phyloP scores from a whole-genome alignment of 2,113 vertebrate genomes.

The Oplegnathus fasciatus region DNA sequence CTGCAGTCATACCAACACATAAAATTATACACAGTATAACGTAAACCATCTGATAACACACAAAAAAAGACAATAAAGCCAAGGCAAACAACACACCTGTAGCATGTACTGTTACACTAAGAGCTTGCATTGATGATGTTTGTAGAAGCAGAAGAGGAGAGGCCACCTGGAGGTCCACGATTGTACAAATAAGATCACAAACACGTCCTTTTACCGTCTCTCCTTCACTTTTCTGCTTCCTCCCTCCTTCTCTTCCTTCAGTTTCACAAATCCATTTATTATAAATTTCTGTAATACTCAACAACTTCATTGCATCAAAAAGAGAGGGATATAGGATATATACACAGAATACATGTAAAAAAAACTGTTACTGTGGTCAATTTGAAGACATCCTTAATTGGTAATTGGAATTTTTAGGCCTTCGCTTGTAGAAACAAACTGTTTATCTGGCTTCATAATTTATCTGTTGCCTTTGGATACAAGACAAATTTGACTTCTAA shows the following conservation, averaged over 20 bases:
- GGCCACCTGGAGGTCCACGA: neutral
- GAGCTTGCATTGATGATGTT: constrained; percentile 56
- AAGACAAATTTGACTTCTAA: neutral
- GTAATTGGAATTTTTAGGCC: neutral
- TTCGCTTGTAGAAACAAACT: neutral
- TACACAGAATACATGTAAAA: neutral
- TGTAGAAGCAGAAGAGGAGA: neutral
- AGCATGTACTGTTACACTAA: neutral
- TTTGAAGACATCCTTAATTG: constrained; percentile 12
- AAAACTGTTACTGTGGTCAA: neutral
- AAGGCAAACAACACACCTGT: constrained; percentile 20
- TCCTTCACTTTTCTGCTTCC: neutral
- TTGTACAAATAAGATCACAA: constrained; percentile 8
- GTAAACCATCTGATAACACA: constrained; percentile 26
- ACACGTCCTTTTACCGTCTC: neutral
- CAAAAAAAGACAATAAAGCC: constrained; percentile 17
- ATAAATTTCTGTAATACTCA: neutral
- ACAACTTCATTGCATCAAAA: constrained; percentile 27
- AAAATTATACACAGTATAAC: constrained; percentile 25
- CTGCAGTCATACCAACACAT: constrained; percentile 11
- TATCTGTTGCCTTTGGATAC: constrained; percentile 4
- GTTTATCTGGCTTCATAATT: neutral
- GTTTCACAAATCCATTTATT: constrained; percentile 3
- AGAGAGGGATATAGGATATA: neutral
- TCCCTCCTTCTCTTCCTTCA: neutral